Evolutionary conservation across 2,113 vertebrate genomes (phyloP), one percentile per base, ranked within the genome.

Genomic region (Gracilinanus agilis): DNA sequence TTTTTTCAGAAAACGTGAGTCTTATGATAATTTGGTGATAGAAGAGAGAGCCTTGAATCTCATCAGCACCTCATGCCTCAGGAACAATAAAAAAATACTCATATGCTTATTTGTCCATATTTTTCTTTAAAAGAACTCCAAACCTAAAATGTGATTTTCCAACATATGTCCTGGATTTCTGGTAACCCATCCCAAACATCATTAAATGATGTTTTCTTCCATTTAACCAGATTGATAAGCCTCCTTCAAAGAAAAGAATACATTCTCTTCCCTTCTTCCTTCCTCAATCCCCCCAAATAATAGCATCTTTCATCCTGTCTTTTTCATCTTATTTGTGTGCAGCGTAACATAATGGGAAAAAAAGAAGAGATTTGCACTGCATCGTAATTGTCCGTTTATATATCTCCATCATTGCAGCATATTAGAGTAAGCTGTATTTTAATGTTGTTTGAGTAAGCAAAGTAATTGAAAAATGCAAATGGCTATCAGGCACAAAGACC

Each of bases 391-490:
- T 53, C 55, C 88, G 92, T 94, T 93, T 95, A 92, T 58, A 0
- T 61, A 49, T 91, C 67, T 95, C 25, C 23, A 53, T 27, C 83
- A 8, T 7, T 53, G 44, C 54, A 61, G 4, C 2, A 27, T 49
- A 93, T 44, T 83, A 44, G 53, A 95, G 55, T 92, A 91, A 90
- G 49, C 91, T 93, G 24, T 89, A n/a, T 61, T 95, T 95, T 92
- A 55, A 95, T 58, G 93, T 9, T 93, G 67, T 91, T 93, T 93
- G 34, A 90, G 24, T 40, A 90, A 96, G 24, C 21, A 94, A 89
- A 2, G 40, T 91, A 95, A 90, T 90, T 94, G 54, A 96, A 96
- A 95, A 95, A 83, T 93, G 55, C 75, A 93, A 95, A 89, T 96
- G 95, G n/a, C 44, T 92, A 44, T 89, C 88, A 54, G 54, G 34